Evolutionary conservation across 2,113 vertebrate species (phyloP).

Genomic region (Ceyx melanurus): DNA sequence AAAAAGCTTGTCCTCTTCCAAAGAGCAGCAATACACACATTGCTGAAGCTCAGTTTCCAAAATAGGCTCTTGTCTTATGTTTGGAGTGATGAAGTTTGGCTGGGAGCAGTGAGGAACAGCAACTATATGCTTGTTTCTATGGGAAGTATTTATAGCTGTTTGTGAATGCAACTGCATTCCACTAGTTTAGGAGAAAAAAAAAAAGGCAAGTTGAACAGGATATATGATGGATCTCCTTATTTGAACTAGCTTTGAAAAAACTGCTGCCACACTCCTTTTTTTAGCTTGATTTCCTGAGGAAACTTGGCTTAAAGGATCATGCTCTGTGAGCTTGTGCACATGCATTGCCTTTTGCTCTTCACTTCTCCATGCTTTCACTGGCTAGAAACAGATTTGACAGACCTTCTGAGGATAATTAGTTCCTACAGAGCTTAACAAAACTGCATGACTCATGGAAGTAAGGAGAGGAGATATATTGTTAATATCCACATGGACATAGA

Average conservation of each 20-base stretch:
- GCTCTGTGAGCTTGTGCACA: not conserved
- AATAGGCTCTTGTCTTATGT: slow-evolving; percentile 25
- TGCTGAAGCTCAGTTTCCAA: slow-evolving; percentile 44
- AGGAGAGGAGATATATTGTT: not conserved
- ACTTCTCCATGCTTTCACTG: not conserved
- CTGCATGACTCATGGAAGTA: not conserved
- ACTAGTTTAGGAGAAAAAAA: slow-evolving; percentile 22
- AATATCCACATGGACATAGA: not conserved
- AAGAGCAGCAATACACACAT: not conserved
- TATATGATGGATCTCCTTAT: slow-evolving; percentile 49
- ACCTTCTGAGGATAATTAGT: not conserved
- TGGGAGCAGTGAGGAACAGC: not conserved
- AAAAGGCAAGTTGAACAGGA: slow-evolving; percentile 19
- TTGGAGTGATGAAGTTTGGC: slow-evolving; percentile 32
- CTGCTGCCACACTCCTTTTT: not conserved
- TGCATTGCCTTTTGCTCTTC: not conserved
- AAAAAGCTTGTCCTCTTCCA: not conserved
- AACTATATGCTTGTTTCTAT: slow-evolving; percentile 42
- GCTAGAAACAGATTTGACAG: slow-evolving; percentile 1
- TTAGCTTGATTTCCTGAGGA: slow-evolving; percentile 32
- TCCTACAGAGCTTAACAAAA: not conserved
- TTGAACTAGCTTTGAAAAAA: slow-evolving; percentile 39
- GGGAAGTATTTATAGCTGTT: slow-evolving; percentile 58
- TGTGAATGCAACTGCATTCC: slow-evolving; percentile 44
- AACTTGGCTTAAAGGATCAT: not conserved